Percentiles rank a stretch among this genome's conserved stretches.
phyloP scores from a whole-genome alignment of 2,113 vertebrate genomes.

The Pionites leucogaster region DNA sequence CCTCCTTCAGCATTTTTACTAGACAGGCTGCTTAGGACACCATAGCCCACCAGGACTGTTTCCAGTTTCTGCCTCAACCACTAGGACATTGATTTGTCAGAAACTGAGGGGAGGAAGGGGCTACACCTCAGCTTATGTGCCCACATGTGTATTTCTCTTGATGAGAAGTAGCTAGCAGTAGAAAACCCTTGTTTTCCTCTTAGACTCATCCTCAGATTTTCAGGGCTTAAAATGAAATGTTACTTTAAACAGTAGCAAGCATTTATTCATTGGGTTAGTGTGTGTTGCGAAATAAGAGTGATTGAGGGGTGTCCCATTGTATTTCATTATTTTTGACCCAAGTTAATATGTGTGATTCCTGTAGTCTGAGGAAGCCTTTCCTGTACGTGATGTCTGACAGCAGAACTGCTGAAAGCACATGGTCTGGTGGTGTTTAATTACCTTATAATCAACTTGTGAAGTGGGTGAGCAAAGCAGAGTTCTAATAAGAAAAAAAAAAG shows the following conservation, averaged over 20 bases:
- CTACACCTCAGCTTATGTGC: neutral
- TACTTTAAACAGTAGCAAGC: neutral
- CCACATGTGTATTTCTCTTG: fast-evolving
- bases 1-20: fast-evolving
- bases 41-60: neutral
- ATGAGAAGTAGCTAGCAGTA: neutral
- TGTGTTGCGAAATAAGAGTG: neutral
- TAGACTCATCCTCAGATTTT: neutral
- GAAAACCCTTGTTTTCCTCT: neutral
- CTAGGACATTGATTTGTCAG: fast-evolving
- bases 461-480: neutral
- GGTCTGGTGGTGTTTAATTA: neutral
- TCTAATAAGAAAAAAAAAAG: neutral
- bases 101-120: neutral
- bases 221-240: neutral
- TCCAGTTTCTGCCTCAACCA: neutral
- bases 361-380: neutral
- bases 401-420: neutral
- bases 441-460: neutral
- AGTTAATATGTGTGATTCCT: neutral
- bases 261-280: neutral
- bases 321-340: neutral
- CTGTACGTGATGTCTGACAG: neutral
- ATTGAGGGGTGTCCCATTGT: fast-evolving
- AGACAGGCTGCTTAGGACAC: neutral